These are phyloP conservation scores for Hartigia nigra DNA, from an alignment of 2,888 invertebrate species.

Conservation along the genomic window DNA sequence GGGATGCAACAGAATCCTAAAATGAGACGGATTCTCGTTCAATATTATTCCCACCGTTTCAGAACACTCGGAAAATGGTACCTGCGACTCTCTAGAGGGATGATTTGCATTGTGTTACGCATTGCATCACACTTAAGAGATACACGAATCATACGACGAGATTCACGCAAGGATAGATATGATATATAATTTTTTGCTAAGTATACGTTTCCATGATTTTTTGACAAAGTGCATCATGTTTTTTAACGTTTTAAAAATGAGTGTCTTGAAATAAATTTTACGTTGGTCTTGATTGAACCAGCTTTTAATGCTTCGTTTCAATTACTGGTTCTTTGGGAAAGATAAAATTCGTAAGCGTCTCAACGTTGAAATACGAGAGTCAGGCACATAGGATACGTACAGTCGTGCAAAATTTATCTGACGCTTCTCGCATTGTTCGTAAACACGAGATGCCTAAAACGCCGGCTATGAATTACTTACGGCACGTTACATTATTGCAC, in stretches of 20 bases:
- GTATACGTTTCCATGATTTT: background rate
- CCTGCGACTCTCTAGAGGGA: background rate
- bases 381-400: background rate
- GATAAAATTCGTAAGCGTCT: background rate
- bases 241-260: background rate
- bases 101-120: background rate
- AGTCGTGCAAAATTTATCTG: slow-evolving; percentile 13
- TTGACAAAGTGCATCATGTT: background rate
- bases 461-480: slow-evolving; percentile 27
- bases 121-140: background rate
- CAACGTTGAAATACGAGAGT: background rate
- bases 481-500: slow-evolving; percentile 23
- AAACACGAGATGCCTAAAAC: slow-evolving; percentile 11
- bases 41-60: slow-evolving; percentile 1
- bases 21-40: background rate
- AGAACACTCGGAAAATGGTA: background rate
- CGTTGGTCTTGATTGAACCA: background rate
- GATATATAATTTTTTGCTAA: background rate
- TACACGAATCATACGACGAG: background rate
- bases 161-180: background rate
- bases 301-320: background rate
- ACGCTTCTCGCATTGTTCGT: slow-evolving; percentile 10
- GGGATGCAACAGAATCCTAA: slow-evolving; percentile 4
- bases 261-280: no score
- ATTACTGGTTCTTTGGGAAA: background rate